These are phyloP conservation scores for Hippopotamyrus pictus DNA, from an alignment of 2,797 vertebrate species.

Conservation along the genomic window DNA sequence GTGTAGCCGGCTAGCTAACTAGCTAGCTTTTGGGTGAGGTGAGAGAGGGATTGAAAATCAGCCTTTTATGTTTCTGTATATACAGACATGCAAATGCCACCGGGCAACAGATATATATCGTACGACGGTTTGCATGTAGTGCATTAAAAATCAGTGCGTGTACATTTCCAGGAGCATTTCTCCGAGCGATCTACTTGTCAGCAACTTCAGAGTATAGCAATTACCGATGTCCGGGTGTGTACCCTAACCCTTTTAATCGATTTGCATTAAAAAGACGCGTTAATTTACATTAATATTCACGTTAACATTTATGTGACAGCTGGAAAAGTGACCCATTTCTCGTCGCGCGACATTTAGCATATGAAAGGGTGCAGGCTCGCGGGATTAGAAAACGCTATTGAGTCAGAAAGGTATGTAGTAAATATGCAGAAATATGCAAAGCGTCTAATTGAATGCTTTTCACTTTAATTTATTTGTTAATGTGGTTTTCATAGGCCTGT, in stretches of 20 bases:
- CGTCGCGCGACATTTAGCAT: background rate
- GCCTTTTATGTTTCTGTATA: background rate
- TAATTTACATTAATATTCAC: background rate
- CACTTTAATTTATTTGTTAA: background rate
- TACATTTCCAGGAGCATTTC: background rate
- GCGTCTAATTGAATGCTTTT: background rate
- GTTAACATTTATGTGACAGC: background rate
- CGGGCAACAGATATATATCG: background rate
- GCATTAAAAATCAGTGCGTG: background rate
- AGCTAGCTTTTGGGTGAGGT: constrained; percentile 12
- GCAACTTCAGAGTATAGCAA: background rate
- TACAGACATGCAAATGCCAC: background rate
- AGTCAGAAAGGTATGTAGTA: background rate
- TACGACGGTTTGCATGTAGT: background rate
- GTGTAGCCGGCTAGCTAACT: background rate
- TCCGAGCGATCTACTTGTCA: background rate
- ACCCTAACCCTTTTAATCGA: background rate
- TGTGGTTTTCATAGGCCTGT: background rate
- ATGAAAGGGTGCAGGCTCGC: background rate
- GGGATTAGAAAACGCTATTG: background rate
- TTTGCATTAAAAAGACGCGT: background rate
- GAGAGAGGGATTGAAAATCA: background rate
- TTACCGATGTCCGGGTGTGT: background rate
- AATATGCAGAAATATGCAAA: background rate
- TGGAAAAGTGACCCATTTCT: background rate